These are phyloP conservation scores for Lepilemur ruficaudatus DNA, from an alignment of 2,797 vertebrate genomes.

Conservation along the genomic window DNA sequence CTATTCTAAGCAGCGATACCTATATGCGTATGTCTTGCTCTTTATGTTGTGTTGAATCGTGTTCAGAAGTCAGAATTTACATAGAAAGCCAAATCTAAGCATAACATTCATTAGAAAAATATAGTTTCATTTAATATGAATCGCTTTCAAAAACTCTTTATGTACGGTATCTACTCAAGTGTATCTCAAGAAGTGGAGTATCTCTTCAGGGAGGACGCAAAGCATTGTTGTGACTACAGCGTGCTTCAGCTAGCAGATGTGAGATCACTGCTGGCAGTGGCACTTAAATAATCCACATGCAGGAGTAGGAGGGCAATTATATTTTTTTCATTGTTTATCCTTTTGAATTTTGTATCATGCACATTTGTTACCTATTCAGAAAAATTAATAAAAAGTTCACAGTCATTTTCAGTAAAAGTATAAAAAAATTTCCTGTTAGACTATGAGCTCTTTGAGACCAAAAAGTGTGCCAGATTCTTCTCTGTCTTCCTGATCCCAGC, in stretches of 20 bases:
- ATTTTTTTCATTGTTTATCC: neutral
- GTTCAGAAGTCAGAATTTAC: slow-evolving; percentile 4
- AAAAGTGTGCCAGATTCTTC: slow-evolving; percentile 22
- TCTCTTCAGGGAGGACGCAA: neutral
- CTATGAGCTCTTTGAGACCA: neutral
- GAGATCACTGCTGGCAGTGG: neutral
- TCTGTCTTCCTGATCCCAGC: neutral
- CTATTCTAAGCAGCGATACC: neutral
- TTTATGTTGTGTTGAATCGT: neutral
- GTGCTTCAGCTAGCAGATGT: neutral
- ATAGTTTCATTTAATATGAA: slow-evolving; percentile 2
- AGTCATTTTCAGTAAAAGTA: neutral
- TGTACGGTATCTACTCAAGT: neutral
- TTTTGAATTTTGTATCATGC: slow-evolving; percentile 34
- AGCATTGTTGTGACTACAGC: neutral
- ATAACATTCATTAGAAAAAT: slow-evolving; percentile 10
- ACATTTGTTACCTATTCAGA: neutral
- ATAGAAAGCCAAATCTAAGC: slow-evolving; percentile 4
- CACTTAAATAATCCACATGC: neutral
- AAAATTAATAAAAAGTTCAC: neutral
- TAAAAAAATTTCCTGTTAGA: slow-evolving; percentile 5
- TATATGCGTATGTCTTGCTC: neutral
- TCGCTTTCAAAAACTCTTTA: neutral
- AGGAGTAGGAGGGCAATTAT: neutral
- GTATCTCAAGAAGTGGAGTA: neutral